These are phyloP conservation scores for Patiria pectinifera DNA, from an alignment of 53 echinoderm and acorn worm species.

Conservation along the genomic window DNA sequence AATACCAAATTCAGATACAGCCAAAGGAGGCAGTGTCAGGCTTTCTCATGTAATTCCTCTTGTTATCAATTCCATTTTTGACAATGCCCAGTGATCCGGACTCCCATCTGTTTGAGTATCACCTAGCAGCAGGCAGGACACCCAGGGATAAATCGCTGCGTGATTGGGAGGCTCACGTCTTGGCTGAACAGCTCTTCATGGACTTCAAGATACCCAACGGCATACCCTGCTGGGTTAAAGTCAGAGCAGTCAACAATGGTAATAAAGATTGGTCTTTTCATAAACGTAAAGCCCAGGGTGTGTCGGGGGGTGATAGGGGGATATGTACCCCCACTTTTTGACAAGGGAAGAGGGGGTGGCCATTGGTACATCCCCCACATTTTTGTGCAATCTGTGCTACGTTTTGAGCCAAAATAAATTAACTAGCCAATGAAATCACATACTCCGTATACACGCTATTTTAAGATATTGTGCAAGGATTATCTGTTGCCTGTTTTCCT, in stretches of 20 bases:
- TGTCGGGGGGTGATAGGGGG: too few relatives aligned
- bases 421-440: too few relatives aligned
- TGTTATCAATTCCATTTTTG: background rate
- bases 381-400: too few relatives aligned
- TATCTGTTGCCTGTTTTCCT: background rate
- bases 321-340: too few relatives aligned
- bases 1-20: too few relatives aligned
- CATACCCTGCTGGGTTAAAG: conserved; percentile 68
- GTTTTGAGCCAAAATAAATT: too few relatives aligned
- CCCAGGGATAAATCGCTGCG: conserved; percentile 54
- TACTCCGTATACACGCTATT: too few relatives aligned
- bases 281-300: too few relatives aligned
- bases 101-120: conserved; percentile 39
- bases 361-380: too few relatives aligned
- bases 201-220: conserved; percentile 66
- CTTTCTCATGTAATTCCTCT: background rate
- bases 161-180: conserved; percentile 51
- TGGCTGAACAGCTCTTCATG: conserved; percentile 26
- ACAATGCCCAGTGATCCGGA: conserved; percentile 40
- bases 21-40: too few relatives aligned
- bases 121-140: conserved; percentile 48
- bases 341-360: too few relatives aligned
- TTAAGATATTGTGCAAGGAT: background rate
- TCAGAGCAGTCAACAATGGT: conserved; percentile 76
- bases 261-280: background rate